Evolutionary conservation across 2,113 vertebrate genomes (phyloP), one percentile per base, ranked within the genome.

Genomic region (Phylloscopus whistleri): DNA sequence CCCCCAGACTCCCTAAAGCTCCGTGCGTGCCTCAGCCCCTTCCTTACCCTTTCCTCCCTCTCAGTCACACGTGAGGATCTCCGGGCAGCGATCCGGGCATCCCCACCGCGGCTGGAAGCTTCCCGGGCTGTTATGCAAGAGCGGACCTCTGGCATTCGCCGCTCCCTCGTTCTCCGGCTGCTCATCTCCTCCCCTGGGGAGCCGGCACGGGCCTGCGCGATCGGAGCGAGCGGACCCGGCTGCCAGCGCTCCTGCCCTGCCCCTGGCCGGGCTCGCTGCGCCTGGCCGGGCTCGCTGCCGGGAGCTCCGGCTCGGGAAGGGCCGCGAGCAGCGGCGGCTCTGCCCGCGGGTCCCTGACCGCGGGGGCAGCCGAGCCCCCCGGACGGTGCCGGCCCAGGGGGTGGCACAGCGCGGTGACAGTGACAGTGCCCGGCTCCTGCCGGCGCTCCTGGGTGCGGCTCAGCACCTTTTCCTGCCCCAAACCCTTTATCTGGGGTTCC

Each of bases 311-410:
- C 55, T 16, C 19, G 4, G 2, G 2, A 8, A 8, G 3, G 18
- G 72, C 60, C 26, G 2, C 0, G 20, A 84, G 62, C 12, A 1
- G 43, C 0, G 23, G 37, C 72, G 13, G 67, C 33, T 16, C 20
- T 1, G 69, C 33, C 49, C 39, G 41, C 3, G 3, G 8, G 52
- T 11, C 13, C 33, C 72, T 44, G 2, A 1, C 4, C 1, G 27
- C 0, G 8, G 39, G 26, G 39, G 26, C 10, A 22, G 35, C 46
- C 13, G 1, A 33, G 20, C 14, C 11, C 66, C 59, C 30, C 6
- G 22, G 41, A 14, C 14, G 13, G 41, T 41, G 0, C 44, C 1
- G 20, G 46, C n/a, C 55, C 3, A 0, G 43, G 76, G 18, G 26
- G 10, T 4, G 49, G 49, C 72, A 15, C 59, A 10, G 64, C 0